A percentile compares a stretch with the other conserved stretches of the same genome.
These are phyloP conservation scores for Toxotes lorentzi DNA, from an alignment of 2,797 vertebrate species.

Conservation along the genomic window DNA sequence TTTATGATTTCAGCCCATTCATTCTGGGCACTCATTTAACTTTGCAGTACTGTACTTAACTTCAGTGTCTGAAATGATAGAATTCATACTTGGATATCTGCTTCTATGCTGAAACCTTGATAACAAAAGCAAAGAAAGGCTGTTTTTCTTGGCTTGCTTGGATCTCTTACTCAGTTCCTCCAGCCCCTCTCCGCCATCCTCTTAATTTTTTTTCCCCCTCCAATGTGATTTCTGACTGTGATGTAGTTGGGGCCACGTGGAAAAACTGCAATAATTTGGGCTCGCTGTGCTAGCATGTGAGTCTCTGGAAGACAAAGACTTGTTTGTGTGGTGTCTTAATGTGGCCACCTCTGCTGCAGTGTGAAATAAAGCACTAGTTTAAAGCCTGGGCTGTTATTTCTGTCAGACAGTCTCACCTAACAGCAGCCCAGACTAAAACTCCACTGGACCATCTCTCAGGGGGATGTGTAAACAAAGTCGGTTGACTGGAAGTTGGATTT, in stretches of 20 bases:
- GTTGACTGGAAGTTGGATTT: slow-evolving; percentile 46
- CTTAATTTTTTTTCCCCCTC: slow-evolving; percentile 31
- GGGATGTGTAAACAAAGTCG: slow-evolving; percentile 63
- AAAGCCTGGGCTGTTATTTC: slow-evolving; percentile 43
- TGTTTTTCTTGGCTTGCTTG: slow-evolving; percentile 64
- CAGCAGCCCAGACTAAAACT: slow-evolving; percentile 52
- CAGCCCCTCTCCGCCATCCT: slow-evolving; percentile 40
- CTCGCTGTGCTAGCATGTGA: slow-evolving; percentile 71
- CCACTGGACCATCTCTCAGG: slow-evolving; percentile 38
- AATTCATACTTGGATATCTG: background rate
- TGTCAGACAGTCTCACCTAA: slow-evolving; percentile 63
- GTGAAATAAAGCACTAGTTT: slow-evolving; percentile 43
- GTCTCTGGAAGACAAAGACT: slow-evolving; percentile 71
- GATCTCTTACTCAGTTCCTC: slow-evolving; percentile 61
- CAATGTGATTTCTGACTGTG: slow-evolving; percentile 58
- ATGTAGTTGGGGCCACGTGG: slow-evolving; percentile 67
- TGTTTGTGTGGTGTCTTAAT: slow-evolving; percentile 63
- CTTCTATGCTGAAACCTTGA: slow-evolving; percentile 38
- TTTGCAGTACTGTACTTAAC: background rate
- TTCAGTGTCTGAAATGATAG: background rate
- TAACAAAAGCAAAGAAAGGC: slow-evolving; percentile 51
- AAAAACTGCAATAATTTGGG: slow-evolving; percentile 65
- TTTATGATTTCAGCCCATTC: slow-evolving; percentile 44
- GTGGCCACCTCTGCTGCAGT: slow-evolving; percentile 35
- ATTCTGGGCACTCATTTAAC: slow-evolving; percentile 1